Evolutionary conservation across 2,888 invertebrate genomes (phyloP), one percentile per base, ranked within the genome.

Genomic region (Idaea dimidiata): DNA sequence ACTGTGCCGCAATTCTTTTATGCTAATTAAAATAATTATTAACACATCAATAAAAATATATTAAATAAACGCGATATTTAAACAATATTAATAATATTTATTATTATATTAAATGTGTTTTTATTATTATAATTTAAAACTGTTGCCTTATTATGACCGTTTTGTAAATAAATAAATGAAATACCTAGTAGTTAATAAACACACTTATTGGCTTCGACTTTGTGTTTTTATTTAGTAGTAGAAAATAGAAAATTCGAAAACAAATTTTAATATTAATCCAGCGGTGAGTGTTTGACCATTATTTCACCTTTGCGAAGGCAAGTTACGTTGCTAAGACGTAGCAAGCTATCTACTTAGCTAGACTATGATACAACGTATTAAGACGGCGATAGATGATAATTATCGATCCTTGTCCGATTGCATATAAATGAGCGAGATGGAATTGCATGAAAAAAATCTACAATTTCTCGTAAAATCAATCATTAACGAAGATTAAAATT

Each of bases 141-240:
- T 87, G 91, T 89, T 92, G 91, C 91, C 91, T 91, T 92, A 24
- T 24, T 24, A 92, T 87, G 81, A 89, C 85, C 83, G 86, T 91
- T 91, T 91, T 92, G 92, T 92, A 92, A 82, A 91, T 92, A 91
- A 88, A 83, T 74, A 86, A 84, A 87, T 84, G 81, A 83, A 88
- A 84, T 81, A 86, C 83, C 89, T 88, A 83, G 90, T 91, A 90
- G 88, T 80, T 80, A 86, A 87, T 87, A 90, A 87, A 85, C 85
- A 89, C 88, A 91, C 88, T 88, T 87, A 91, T 89, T 88, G 90
- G 92, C 92, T 92, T 92, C 89, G 73, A 87, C 58, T 59, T 68
- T 80, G 84, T 79, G 77, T 86, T 88, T 91, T 78, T 81, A 78
- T 81, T 72, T 53, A 33, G 0, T 10, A 17, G 17, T 32, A 8